Evolutionary conservation across 2,113 vertebrate species (phyloP).

Genomic region (Oriolus oriolus): DNA sequence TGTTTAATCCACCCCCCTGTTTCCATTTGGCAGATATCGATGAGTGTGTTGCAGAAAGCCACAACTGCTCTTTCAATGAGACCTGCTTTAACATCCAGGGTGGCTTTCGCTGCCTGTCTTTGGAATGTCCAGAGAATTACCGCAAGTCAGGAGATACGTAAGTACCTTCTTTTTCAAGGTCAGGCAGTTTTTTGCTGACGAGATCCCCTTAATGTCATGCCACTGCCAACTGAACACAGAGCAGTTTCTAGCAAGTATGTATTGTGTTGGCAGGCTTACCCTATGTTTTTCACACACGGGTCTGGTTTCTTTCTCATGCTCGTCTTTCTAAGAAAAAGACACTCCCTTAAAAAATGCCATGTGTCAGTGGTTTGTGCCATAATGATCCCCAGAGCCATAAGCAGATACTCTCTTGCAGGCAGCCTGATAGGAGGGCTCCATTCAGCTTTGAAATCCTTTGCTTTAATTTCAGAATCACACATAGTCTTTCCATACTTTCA

Average conservation of each 20-base stretch:
- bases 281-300: neutral
- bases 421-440: neutral
- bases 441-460: neutral
- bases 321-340: neutral
- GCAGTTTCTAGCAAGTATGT: fast-evolving
- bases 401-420: neutral
- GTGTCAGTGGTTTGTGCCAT: neutral
- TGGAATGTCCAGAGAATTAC: slow-evolving; percentile 90
- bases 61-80: slow-evolving; percentile 85
- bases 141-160: slow-evolving; percentile 86
- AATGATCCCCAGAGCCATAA: neutral
- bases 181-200: neutral
- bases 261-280: neutral
- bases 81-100: slow-evolving; percentile 98
- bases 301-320: neutral
- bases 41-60: slow-evolving; percentile 88
- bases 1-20: neutral
- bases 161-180: slow-evolving; percentile 64
- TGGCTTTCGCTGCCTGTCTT: slow-evolving; percentile 84
- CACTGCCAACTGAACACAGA: neutral
- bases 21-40: slow-evolving; percentile 80
- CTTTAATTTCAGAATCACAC: neutral
- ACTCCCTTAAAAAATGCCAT: neutral
- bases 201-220: neutral
- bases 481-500: neutral